Evolutionary conservation across 2,113 vertebrate genomes (phyloP), one percentile per base, ranked within the genome.

Genomic region (Numenius arquata): DNA sequence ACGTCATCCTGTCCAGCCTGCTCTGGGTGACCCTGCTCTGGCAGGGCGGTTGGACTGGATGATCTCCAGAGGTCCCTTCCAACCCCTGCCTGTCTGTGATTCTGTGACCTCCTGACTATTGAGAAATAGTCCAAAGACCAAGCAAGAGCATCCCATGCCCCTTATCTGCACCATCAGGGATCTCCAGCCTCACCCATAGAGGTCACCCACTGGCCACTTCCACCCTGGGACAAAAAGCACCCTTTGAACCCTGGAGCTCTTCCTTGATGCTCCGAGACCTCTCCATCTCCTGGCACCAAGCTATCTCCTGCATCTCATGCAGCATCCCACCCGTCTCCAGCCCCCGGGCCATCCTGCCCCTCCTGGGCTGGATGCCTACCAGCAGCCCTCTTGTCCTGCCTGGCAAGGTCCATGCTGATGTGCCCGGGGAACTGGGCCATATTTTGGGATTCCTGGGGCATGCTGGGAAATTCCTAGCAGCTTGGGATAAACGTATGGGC

Each of bases 341-440:
- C n/a, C 82, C 68, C 59, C 5, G 29, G 6, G 53, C 81, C 26
- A 36, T 25, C 34, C 53, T 79, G 27, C 3, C 16, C 9, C 6
- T 67, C 71, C 10, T 4, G 40, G 72, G 15, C 20, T 66, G 71
- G 29, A 62, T 52, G 22, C 4, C 19, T 59, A 50, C 11, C 23
- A 75, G 19, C 11, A 76, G 9, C n/a, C 8, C 25, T 32, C 26
- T 8, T 73, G 34, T 95, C 94, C 96, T 95, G 88, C 90, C 86
- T 96, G 92, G 91, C 94, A 97, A 93, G 87, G 88, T 91, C 96
- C 93, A 97, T 88, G 91, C 74, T 95, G 94, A 95, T 56, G 75
- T 22, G 22, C n/a, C 47, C 25, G 25, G 75, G 95, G 95, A 98
- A 89, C 91, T 65, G 58, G 53, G 95, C 81, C 41, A 18, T 87